Percentiles rank a stretch among this genome's conserved stretches.
These are phyloP conservation scores for Trichoplusia ni DNA, from an alignment of 1,140 invertebrate genomes.

Conservation along the genomic window DNA sequence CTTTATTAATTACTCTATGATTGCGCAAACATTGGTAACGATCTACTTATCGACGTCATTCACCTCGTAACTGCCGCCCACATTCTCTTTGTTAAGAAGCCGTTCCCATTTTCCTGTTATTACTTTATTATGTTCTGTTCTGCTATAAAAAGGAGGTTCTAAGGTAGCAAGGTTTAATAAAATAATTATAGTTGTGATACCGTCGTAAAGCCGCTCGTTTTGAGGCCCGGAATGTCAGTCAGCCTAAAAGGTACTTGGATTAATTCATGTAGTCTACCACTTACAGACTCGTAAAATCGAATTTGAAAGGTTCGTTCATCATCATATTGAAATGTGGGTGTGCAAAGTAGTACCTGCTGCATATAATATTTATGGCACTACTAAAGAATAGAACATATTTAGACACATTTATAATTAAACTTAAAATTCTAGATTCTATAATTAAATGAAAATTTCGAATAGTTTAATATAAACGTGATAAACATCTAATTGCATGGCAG, in stretches of 20 bases:
- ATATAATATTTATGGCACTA: too few species aligned
- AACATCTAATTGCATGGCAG: too few species aligned
- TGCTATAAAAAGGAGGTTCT: conserved; percentile 1
- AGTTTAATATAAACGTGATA: too few species aligned
- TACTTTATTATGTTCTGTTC: background rate
- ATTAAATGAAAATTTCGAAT: too few species aligned
- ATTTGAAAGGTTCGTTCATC: conserved; percentile 17
- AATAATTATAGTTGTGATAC: conserved; percentile 21
- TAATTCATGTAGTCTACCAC: conserved; percentile 20
- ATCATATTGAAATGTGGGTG: conserved; percentile 7
- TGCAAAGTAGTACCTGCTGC: too few species aligned
- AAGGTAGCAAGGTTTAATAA: conserved; percentile 10
- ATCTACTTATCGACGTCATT: background rate
- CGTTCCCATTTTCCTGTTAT: background rate
- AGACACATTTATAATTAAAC: too few species aligned
- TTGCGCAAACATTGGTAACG: background rate
- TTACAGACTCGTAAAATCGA: conserved; percentile 3
- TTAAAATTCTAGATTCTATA: too few species aligned
- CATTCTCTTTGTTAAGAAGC: background rate
- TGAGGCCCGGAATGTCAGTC: background rate
- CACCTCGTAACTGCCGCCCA: background rate
- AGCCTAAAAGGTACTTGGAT: conserved; percentile 22
- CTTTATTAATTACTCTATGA: conserved; percentile 1
- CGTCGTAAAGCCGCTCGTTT: conserved; percentile 1
- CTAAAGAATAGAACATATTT: too few species aligned